Conservation (phyloP, 2,113 vertebrate genomes). For the Eubucco bourcierii region DNA sequence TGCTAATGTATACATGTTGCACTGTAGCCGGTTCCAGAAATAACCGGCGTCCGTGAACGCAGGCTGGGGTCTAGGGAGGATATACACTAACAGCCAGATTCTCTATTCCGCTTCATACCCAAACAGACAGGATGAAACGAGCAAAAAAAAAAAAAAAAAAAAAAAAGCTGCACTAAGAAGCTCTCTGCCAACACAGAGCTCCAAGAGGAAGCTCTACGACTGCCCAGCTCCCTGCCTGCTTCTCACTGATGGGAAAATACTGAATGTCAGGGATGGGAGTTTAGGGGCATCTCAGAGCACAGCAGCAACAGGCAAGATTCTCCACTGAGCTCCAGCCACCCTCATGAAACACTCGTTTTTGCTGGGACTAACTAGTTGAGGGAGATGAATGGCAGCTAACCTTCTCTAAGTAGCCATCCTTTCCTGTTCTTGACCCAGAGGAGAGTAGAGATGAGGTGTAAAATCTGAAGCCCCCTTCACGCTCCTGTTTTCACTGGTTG, state of each 20-base stretch:
- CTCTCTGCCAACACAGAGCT: not conserved
- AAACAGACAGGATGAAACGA: not conserved
- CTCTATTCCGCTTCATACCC: not conserved
- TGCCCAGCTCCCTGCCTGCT: not conserved
- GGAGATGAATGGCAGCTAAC: not conserved
- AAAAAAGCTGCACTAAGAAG: not conserved
- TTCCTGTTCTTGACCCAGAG: not conserved
- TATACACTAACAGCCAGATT: slow-evolving; percentile 5
- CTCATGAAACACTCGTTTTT: not conserved
- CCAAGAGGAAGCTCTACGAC: not conserved
- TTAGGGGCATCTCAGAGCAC: not conserved
- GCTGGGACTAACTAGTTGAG: not conserved
- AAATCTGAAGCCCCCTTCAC: not conserved
- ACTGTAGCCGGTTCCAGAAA: slow-evolving; percentile 48
- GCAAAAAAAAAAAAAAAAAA: not conserved
- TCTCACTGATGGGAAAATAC: not conserved
- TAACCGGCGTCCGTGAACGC: not conserved
- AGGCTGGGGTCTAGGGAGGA: slow-evolving; percentile 47
- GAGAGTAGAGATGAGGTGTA: not conserved
- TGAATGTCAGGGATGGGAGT: not conserved
- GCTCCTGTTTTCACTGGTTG: not conserved
- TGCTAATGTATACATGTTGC: slow-evolving; percentile 64
- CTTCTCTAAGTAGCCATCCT: not conserved
- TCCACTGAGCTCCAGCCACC: not conserved
- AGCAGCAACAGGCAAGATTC: not conserved